A percentile compares a stretch with the other conserved stretches of the same genome.
phyloP scores from a whole-genome alignment of 1,140 invertebrate genomes.

The Drosophila hydei region DNA sequence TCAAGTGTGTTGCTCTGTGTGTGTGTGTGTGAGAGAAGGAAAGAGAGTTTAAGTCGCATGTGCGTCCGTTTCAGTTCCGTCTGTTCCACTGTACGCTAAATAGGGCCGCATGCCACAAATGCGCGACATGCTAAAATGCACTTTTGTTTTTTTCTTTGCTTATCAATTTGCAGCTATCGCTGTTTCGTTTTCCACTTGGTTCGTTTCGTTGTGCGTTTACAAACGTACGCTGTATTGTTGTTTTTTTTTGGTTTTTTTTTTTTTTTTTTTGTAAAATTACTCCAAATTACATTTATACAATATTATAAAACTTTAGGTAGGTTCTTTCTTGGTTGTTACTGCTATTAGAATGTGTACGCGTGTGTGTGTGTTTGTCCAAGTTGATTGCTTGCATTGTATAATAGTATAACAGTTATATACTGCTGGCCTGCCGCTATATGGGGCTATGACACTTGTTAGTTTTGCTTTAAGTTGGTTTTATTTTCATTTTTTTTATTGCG shows the following conservation, averaged over 20 bases:
- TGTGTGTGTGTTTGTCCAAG: constrained; percentile 25
- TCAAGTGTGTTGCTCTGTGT: constrained; percentile 12
- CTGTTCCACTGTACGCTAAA: constrained; percentile 28
- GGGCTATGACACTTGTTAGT: constrained; percentile 39
- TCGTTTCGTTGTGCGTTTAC: constrained; percentile 28
- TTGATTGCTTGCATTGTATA: constrained; percentile 43
- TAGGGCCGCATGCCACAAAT: constrained; percentile 26
- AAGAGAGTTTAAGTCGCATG: constrained; percentile 22
- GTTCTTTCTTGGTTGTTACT: constrained; percentile 59
- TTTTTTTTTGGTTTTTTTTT: constrained; percentile 6
- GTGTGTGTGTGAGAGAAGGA: neutral
- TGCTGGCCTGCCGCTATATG: neutral
- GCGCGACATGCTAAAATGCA: constrained; percentile 34
- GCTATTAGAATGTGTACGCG: constrained; percentile 4
- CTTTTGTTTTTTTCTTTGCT: constrained; percentile 22
- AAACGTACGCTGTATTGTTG: constrained; percentile 22
- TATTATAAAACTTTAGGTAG: constrained; percentile 72
- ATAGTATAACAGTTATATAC: constrained; percentile 15
- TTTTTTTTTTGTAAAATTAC: constrained; percentile 39
- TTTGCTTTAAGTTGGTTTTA: neutral
- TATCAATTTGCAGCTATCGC: constrained; percentile 4
- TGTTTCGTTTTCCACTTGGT: constrained; percentile 7
- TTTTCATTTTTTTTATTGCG: neutral
- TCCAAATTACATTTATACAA: constrained; percentile 48
- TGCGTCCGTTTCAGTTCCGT: constrained; percentile 38